Evolutionary conservation across 2,797 vertebrate genomes (phyloP).

Genomic region (Coreius guichenoti): DNA sequence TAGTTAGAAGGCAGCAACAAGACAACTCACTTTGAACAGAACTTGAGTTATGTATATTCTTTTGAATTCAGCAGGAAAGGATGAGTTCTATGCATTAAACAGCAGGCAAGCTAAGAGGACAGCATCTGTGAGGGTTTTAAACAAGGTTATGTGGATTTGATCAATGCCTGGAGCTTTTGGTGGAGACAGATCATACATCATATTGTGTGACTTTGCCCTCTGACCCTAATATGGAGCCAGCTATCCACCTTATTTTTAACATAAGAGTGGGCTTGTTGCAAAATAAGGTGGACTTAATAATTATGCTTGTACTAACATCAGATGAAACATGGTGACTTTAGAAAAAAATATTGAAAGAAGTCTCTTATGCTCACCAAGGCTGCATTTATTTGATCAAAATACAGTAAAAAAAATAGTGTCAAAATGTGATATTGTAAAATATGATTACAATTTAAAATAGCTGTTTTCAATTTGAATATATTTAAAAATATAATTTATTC

Average conservation of each 20-base stretch:
- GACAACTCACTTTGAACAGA: not conserved
- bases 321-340: not conserved
- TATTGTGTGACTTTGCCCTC: not conserved
- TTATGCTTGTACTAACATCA: not conserved
- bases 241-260: not conserved
- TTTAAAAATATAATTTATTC: not conserved
- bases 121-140: not conserved
- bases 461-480: not conserved
- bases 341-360: not conserved
- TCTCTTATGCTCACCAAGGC: not conserved
- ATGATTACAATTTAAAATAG: not conserved
- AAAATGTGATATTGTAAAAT: not conserved
- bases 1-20: not conserved
- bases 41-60: not conserved
- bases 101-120: not conserved
- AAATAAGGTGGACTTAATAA: not conserved
- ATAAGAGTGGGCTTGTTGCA: not conserved
- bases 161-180: not conserved
- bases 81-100: not conserved
- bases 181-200: constrained; percentile 4
- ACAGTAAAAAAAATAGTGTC: not conserved
- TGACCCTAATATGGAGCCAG: not conserved
- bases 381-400: not conserved
- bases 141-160: constrained; percentile 17
- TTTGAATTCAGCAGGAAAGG: not conserved